Base-by-base conservation (phyloP, 2,888 invertebrate species). In the Clepsis dumicolana region DNA sequence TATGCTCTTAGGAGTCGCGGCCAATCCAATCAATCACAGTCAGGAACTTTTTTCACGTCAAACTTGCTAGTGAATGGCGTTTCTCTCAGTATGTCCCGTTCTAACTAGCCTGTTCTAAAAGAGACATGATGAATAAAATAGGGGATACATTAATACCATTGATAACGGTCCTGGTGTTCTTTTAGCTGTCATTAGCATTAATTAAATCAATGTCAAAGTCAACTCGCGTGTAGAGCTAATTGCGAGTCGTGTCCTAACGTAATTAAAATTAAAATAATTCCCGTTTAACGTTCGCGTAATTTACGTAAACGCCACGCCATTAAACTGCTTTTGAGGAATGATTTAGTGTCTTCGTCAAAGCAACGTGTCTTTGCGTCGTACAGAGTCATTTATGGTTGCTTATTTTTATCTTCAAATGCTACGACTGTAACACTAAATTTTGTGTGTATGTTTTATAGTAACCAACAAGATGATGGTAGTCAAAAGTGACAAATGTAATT, bases 251-350 rank as follows among this genome's bases (percentile, higher is more conserved):
- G 27, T 29, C 16, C 4, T 56, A 56, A 56, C 18, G 56, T 35
- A 56, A 56, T 35, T n/a, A 56, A 56, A 14, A 56, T 56, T 56
- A 24, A 56, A 18, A 54, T 35, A 56, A 56, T 35, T 14, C 32
- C 14, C 56, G 35, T 14, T 35, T 56, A 18, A 35, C 32, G 5
- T 1, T 32, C 35, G 35, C 35, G 21, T 32, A 32, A 56, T 56
- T 56, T 21, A 56, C 32, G 48, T 48, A 21, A 18, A 48, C 18
- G 21, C 21, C 35, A n/a, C 35, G 14, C 16, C 21, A 24, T 32
- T 21, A 56, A 56, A 35, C 21, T 24, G 35, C 21, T 14, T 32
- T 48, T 1, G 12, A 16, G 21, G 48, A 48, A 48, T 48, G 48
- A 48, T 48, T 48, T 48, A 48, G 48, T 48, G n/a, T 38, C 8